These are phyloP conservation scores for Brachionus sp. DNA, from an alignment of 1,140 invertebrate genomes.

Conservation along the genomic window DNA sequence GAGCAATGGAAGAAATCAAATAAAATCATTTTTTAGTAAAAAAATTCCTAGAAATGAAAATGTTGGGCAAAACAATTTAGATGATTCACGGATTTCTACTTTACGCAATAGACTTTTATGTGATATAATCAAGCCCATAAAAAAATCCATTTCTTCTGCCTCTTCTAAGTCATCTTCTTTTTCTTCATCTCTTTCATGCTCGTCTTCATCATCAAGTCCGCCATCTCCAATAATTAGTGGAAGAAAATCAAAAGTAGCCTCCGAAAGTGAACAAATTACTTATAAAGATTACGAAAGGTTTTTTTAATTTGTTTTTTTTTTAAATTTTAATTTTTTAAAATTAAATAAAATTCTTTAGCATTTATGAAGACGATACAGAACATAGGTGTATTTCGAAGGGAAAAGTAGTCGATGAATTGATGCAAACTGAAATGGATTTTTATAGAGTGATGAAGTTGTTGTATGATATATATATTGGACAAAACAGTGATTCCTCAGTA, in stretches of 20 bases:
- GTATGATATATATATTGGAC: slow-evolving; percentile 17
- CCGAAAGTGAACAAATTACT: not conserved
- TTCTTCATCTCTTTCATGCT: slow-evolving; percentile 10
- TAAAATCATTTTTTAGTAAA: not conserved
- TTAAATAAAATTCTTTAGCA: not conserved
- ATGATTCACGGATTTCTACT: not conserved
- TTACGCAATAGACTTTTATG: not conserved
- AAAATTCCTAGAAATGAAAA: not conserved
- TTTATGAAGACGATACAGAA: not conserved
- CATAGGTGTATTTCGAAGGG: not conserved
- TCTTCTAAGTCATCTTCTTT: slow-evolving; percentile 8
- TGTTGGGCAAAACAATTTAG: not conserved
- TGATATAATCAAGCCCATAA: not conserved
- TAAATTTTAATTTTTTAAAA: too few species aligned
- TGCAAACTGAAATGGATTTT: slow-evolving; percentile 45
- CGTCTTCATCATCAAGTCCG: not conserved
- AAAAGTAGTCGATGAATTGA: slow-evolving; percentile 38
- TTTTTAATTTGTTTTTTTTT: not conserved
- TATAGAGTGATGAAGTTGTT: slow-evolving; percentile 33
- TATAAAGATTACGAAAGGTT: slow-evolving; percentile 16
- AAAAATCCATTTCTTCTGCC: not conserved
- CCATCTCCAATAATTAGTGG: not conserved
- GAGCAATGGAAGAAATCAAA: not conserved
- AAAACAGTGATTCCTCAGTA: not conserved
- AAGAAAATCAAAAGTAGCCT: not conserved